Evolutionary conservation across 2,888 invertebrate species (phyloP).

Genomic region (Lypha dubia): DNA sequence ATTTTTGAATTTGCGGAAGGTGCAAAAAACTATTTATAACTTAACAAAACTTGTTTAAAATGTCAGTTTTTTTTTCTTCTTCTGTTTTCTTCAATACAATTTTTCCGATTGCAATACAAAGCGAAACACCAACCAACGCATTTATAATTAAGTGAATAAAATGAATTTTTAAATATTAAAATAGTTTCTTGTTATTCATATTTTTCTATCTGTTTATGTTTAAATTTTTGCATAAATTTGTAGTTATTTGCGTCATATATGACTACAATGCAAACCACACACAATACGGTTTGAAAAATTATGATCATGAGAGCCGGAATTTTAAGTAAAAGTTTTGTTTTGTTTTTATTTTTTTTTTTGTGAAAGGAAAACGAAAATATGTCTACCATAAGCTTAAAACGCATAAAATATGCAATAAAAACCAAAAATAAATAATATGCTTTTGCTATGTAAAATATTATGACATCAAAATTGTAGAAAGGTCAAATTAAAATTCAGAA

Average conservation of each 20-base stretch:
- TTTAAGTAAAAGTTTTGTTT: too few species aligned
- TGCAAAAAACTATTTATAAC: conserved; percentile 60
- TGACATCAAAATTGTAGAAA: too few species aligned
- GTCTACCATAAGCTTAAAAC: too few species aligned
- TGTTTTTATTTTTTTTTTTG: too few species aligned
- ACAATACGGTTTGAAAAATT: background rate
- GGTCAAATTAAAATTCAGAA: too few species aligned
- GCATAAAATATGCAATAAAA: too few species aligned
- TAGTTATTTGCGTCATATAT: background rate
- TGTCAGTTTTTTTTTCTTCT: conserved; percentile 11
- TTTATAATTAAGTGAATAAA: conserved; percentile 1
- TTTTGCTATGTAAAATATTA: too few species aligned
- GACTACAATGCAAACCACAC: background rate
- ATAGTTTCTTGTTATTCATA: background rate
- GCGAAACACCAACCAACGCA: conserved; percentile 2
- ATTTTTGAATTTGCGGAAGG: conserved; percentile 61
- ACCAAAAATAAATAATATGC: too few species aligned
- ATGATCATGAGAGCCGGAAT: too few species aligned
- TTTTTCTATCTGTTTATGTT: background rate
- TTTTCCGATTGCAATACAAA: background rate
- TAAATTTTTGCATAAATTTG: background rate
- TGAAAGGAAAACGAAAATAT: too few species aligned
- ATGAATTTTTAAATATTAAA: too few species aligned
- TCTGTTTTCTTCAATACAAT: conserved; percentile 13
- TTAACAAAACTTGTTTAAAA: conserved; percentile 45